A percentile compares a stretch with the other conserved stretches of the same genome.
Conservation (phyloP, 2,113 vertebrate species). For the Melanotaenia duboulayi region DNA sequence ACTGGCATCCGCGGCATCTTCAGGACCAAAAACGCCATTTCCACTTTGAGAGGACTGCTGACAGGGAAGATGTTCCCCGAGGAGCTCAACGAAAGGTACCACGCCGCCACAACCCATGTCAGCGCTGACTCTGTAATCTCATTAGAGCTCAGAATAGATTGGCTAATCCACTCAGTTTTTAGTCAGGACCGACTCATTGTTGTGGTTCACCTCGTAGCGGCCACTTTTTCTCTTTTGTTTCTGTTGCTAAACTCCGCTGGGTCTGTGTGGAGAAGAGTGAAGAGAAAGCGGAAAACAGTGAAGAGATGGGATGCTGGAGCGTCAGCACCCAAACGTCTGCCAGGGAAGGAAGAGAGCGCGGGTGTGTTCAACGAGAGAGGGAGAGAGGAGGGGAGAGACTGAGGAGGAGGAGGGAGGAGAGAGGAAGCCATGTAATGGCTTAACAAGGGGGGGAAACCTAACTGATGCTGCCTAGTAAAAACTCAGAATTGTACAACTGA, state of each 20-base stretch:
- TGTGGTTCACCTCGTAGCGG: slow-evolving; percentile 52
- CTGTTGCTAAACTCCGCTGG: slow-evolving; percentile 7
- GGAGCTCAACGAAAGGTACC: slow-evolving; percentile 72
- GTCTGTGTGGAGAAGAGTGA: slow-evolving; percentile 33
- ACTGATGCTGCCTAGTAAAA: slow-evolving; percentile 45
- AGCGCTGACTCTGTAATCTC: slow-evolving; percentile 82
- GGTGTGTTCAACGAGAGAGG: slow-evolving; percentile 55
- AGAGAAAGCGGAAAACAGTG: slow-evolving; percentile 33
- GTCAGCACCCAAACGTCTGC: slow-evolving; percentile 71
- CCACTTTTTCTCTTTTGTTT: slow-evolving; percentile 52
- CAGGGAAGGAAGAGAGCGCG: slow-evolving; percentile 63
- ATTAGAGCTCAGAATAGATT: slow-evolving; percentile 86
- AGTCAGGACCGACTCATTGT: slow-evolving; percentile 80
- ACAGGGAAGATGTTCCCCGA: slow-evolving; percentile 68
- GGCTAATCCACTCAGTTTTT: slow-evolving; percentile 82
- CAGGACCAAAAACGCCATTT: slow-evolving; percentile 80
- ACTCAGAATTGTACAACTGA: slow-evolving; percentile 14
- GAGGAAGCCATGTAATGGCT: slow-evolving; percentile 52
- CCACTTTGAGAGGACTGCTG: slow-evolving; percentile 71
- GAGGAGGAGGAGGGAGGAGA: slow-evolving; percentile 32
- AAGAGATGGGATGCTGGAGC: slow-evolving; percentile 62
- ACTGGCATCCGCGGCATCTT: slow-evolving; percentile 81
- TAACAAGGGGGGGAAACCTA: slow-evolving; percentile 32
- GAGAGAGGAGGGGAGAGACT: slow-evolving; percentile 35
- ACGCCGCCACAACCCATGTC: slow-evolving; percentile 78